Base-by-base conservation (phyloP, 2,113 vertebrate species). In the Gobio gobio region DNA sequence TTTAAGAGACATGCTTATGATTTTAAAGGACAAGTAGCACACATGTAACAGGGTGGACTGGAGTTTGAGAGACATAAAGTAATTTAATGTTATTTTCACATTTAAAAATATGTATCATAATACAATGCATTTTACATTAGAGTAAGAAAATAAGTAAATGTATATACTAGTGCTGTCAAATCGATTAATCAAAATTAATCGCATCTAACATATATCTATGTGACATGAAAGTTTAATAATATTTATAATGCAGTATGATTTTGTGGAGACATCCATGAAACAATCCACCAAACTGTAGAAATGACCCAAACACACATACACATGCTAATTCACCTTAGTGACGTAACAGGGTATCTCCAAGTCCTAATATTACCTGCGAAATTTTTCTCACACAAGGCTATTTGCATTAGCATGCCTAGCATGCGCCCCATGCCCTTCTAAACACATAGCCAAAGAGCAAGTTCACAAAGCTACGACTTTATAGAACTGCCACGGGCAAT, bases 381-480 rank as follows among this genome's bases (percentile, higher is more conserved):
- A 16, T 59, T 74, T 26, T 49, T 49, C 51, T 79, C 10, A 59
- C 47, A 58, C 43, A 43, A 20, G 29, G 72, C 26, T 59, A 24
- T 66, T 77, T 6, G 26, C 24, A 66, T 76, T 83, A 78, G 75
- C 72, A 79, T 43, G 22, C 79, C 68, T 81, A 20, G 18, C 54
- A 68, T 82, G 64, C n/a, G 16, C 29, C 10, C 40, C 2, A 6
- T 2, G 63, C 20, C 66, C 64, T 64, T 43, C 56, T 77, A 40
- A 73, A 54, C 82, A 58, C 43, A 59, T 72, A 84, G 61, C 59
- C 63, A 14, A 26, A 78, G 43, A 83, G 77, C 64, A 73, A 75
- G 70, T 79, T 59, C 74, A 51, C 56, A 59, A 49, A 75, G 45
- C 66, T 59, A 40, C 8, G 49, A 24, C 16, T 49, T 47, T 58